Percentiles rank a stretch among this genome's conserved stretches.
phyloP scores from a whole-genome alignment of 2,888 invertebrate genomes.

The Antheraea assamensis region DNA sequence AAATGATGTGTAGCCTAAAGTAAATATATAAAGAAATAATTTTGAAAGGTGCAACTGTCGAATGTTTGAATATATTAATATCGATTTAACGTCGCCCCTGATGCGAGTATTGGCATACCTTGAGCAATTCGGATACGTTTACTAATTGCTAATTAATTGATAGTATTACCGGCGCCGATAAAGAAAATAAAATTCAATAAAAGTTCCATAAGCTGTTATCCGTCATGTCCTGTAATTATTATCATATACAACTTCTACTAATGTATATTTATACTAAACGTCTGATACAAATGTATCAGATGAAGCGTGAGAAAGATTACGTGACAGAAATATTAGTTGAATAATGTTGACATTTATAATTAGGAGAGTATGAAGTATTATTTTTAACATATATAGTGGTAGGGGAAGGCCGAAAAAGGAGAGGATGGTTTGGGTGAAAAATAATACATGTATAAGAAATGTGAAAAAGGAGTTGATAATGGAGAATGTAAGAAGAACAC shows the following conservation, averaged over 20 bases:
- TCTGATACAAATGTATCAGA: too few species aligned
- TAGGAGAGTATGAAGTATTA: too few species aligned
- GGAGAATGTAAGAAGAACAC: too few species aligned
- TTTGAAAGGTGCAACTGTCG: neutral
- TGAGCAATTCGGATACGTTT: neutral
- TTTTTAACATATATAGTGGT: too few species aligned
- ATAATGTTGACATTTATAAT: too few species aligned
- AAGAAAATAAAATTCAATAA: neutral
- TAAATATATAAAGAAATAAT: neutral
- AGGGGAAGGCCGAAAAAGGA: too few species aligned
- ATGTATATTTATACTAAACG: neutral
- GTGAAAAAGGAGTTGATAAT: too few species aligned
- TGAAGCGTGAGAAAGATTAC: too few species aligned
- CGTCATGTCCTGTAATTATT: neutral
- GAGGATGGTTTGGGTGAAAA: too few species aligned
- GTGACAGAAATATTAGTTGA: too few species aligned
- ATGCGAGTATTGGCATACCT: neutral
- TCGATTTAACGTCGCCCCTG: neutral
- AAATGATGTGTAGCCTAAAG: neutral
- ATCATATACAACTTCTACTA: neutral
- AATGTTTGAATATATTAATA: neutral
- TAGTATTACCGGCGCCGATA: neutral
- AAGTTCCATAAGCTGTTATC: neutral
- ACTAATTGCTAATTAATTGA: neutral
- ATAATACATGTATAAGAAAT: too few species aligned